phyloP scores from a whole-genome alignment of 2,113 vertebrate genomes.

The Lepus europaeus region DNA sequence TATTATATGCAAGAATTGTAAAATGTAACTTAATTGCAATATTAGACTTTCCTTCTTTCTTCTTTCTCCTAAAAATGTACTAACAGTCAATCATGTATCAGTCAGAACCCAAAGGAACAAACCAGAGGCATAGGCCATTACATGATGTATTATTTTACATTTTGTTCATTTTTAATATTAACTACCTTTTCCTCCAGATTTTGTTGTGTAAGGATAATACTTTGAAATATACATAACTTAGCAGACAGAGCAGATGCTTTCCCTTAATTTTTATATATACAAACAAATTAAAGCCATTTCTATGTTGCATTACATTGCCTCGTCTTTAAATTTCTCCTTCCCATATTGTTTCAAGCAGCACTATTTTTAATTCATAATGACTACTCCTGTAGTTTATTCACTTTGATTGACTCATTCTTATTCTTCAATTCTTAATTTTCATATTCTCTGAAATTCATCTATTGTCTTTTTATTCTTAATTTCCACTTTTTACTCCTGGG shows the following conservation, averaged over 20 bases:
- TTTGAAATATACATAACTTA: background rate
- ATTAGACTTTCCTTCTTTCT: background rate
- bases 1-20: background rate
- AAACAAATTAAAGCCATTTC: background rate
- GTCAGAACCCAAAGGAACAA: background rate
- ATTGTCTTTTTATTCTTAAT: too few species aligned
- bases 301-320: too few species aligned
- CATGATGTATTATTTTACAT: background rate
- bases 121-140: background rate
- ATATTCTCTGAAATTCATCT: too few species aligned
- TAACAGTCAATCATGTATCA: background rate
- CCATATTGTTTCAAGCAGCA: too few species aligned
- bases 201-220: background rate
- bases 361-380: too few species aligned
- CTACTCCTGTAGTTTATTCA: too few species aligned
- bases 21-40: background rate
- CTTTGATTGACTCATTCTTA: too few species aligned
- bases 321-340: too few species aligned
- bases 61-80: background rate
- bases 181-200: background rate
- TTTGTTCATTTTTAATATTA: background rate
- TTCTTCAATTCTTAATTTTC: too few species aligned
- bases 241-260: background rate
- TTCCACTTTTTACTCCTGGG: too few species aligned
- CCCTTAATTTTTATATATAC: background rate